Evolutionary conservation across 2,888 invertebrate genomes (phyloP), one percentile per base, ranked within the genome.

Genomic region (Leptopilina myrica): DNA sequence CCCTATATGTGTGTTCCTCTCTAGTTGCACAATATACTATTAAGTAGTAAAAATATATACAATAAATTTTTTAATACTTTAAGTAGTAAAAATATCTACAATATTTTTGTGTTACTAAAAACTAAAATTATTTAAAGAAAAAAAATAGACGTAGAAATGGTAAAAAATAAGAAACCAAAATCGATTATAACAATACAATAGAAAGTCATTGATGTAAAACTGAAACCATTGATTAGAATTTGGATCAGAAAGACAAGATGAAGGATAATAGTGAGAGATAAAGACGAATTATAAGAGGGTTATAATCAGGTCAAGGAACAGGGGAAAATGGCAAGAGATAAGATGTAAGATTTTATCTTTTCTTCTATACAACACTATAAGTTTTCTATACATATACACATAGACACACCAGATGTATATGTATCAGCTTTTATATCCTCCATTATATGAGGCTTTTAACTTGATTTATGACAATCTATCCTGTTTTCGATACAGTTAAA

Each of bases 401-500:
- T 4, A 59, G n/a, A 15, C 15, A n/a, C n/a, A 46, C 9, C 33
- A 33, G 33, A 33, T 33, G 33, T 33, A 33, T 33, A 33, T 4
- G 9, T 62, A 73, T n/a, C n/a, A 33, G 33, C 33, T 56, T 73
- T 69, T 73, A 56, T 73, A 56, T 56, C 8, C 40, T 5, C 40
- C n/a, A 53, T 73, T 33, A 73, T 73, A 73, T 73, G 73, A n/a
- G 40, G 33, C 9, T 56, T 62, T 53, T 53, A 69, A 49, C 5
- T 64, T n/a, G 64, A 33, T 64, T 64, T 14, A 26, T 64, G 40
- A 33, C 64, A 64, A 40, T 64, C 40, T 14, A n/a, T 64, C 62
- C 62, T 62, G 62, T 62, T 62, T 62, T 20, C 20, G 62, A 62
- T 62, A 62, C 62, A 62, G 62, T 62, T 62, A 62, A 62, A 62